Percentiles rank a stretch among this genome's conserved stretches.
These are phyloP conservation scores for Alligator mississippiensis DNA, from an alignment of 2,113 vertebrate species.

Conservation along the genomic window DNA sequence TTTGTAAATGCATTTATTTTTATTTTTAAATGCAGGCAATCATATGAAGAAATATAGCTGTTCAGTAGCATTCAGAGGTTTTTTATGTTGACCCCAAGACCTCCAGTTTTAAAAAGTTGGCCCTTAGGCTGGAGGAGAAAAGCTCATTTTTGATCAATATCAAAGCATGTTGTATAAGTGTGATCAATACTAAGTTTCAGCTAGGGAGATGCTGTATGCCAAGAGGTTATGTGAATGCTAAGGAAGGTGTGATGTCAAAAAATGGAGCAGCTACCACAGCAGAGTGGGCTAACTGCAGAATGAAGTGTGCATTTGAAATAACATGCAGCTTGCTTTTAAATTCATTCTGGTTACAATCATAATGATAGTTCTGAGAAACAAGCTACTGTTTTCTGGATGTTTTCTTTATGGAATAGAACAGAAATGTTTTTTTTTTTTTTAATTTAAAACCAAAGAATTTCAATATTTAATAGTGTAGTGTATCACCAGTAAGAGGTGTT, in stretches of 20 bases:
- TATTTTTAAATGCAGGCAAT: background rate
- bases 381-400: background rate
- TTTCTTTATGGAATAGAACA: rapidly evolving
- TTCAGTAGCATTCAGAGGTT: background rate
- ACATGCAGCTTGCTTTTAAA: rapidly evolving
- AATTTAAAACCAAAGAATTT: background rate
- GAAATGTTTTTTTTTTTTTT: rapidly evolving
- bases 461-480: rapidly evolving
- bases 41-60: rapidly evolving
- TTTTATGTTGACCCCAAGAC: background rate
- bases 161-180: background rate
- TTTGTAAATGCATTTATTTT: background rate
- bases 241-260: background rate
- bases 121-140: background rate
- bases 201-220: background rate
- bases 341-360: rapidly evolving
- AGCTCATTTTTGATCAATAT: background rate
- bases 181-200: background rate
- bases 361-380: background rate
- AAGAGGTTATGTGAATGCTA: background rate
- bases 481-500: background rate
- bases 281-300: background rate
- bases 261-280: background rate
- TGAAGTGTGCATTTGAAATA: background rate
- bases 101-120: background rate